These are phyloP conservation scores for Pao palembangensis DNA, from an alignment of 2,113 vertebrate genomes.

Conservation along the genomic window DNA sequence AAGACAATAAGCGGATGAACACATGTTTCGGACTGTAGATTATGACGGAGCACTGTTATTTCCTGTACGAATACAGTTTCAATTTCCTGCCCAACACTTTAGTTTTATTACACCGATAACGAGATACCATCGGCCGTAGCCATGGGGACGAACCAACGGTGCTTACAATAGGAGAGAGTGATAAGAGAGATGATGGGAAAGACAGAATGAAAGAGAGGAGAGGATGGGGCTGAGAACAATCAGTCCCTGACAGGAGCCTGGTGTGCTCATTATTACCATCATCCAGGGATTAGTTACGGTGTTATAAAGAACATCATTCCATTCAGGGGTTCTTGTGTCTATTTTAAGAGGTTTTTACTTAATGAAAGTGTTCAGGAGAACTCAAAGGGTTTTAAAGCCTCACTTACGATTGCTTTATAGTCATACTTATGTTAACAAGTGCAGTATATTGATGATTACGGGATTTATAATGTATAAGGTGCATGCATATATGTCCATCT, in stretches of 20 bases:
- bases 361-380: constrained; percentile 2
- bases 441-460: no score
- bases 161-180: constrained; percentile 60
- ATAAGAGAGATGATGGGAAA: constrained; percentile 63
- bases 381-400: background rate
- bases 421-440: no score
- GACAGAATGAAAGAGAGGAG: constrained; percentile 54
- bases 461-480: no score
- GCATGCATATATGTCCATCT: no score
- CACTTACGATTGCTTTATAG: no score
- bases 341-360: constrained; percentile 13
- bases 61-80: constrained; percentile 97
- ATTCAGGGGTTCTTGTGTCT: constrained; percentile 6
- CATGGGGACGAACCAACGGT: constrained; percentile 66
- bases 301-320: constrained; percentile 11
- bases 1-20: constrained; percentile 81
- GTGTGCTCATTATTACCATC: constrained; percentile 42
- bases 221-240: constrained; percentile 45
- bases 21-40: constrained; percentile 91
- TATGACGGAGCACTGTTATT: constrained; percentile 98
- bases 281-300: constrained; percentile 42
- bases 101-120: constrained; percentile 80
- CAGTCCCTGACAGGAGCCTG: constrained; percentile 39
- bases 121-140: constrained; percentile 80
- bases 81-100: constrained; percentile 94